Conservation (phyloP, 2,113 vertebrate genomes). For the Osmerus eperlanus region DNA sequence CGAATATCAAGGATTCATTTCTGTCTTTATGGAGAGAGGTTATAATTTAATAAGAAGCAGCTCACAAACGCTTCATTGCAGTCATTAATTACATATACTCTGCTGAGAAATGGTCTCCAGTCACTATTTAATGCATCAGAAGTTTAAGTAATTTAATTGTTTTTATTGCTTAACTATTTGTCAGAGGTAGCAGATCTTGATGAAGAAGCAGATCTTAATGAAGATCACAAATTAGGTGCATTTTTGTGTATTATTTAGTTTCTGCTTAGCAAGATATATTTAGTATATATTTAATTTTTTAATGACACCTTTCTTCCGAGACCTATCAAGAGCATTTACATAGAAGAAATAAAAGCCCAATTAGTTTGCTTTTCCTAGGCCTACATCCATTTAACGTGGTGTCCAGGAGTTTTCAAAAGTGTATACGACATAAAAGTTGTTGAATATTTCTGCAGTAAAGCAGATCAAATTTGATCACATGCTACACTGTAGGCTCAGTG, state of each 20-base stretch:
- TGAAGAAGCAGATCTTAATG: conserved; percentile 25
- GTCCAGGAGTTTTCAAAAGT: not conserved
- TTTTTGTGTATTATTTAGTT: too few relatives aligned
- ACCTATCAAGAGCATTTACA: conserved; percentile 6
- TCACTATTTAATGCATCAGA: conserved; percentile 77
- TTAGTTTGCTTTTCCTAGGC: not conserved
- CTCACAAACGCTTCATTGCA: conserved; percentile 71
- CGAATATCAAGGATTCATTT: conserved; percentile 50
- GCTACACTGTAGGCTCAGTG: too few relatives aligned
- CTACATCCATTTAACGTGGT: not conserved
- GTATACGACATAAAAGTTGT: too few relatives aligned
- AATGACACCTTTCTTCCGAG: not conserved
- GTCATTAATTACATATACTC: conserved; percentile 77
- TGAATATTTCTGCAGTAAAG: too few relatives aligned
- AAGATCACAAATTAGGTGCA: too few relatives aligned
- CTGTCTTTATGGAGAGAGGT: conserved; percentile 52
- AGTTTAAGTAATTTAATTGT: conserved; percentile 77
- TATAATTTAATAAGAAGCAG: conserved; percentile 74
- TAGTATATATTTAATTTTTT: too few relatives aligned
- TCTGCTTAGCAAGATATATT: too few relatives aligned
- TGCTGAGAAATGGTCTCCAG: conserved; percentile 69
- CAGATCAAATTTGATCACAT: too few relatives aligned
- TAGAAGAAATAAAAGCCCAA: not conserved
- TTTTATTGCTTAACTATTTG: conserved; percentile 75
- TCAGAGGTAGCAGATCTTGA: conserved; percentile 55